Conservation (phyloP, 2,797 vertebrate species). For the Helarctos malayanus region DNA sequence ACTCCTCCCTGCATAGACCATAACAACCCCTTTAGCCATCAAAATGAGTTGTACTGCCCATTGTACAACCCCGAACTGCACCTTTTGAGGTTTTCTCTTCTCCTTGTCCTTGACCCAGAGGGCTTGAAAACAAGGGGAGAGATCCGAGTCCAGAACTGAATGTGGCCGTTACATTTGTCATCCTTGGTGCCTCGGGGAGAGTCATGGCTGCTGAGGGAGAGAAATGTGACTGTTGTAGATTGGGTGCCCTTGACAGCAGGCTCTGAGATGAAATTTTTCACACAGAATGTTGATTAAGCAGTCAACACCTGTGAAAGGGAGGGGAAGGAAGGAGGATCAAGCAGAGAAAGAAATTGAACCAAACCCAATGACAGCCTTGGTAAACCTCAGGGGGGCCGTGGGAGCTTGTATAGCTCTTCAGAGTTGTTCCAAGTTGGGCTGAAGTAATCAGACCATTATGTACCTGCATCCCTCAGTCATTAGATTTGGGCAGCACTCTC, state of each 20-base stretch:
- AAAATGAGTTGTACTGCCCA: neutral
- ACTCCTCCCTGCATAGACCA: neutral
- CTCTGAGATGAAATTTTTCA: neutral
- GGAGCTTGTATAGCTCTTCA: neutral
- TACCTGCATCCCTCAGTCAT: neutral
- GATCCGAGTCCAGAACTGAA: neutral
- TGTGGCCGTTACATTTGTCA: no score
- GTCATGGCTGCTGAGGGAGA: neutral
- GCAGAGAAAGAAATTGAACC: neutral
- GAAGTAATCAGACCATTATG: neutral
- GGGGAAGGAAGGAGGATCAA: neutral
- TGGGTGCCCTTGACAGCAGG: neutral
- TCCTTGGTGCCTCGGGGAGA: neutral
- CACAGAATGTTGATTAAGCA: neutral
- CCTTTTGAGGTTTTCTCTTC: neutral
- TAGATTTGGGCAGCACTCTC: no score
- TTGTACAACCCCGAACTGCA: neutral
- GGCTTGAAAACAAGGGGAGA: neutral
- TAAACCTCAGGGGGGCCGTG: rapidly evolving
- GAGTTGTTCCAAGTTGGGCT: neutral
- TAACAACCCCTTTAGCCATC: neutral
- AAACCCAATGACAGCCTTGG: neutral
- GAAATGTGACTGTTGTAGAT: no score
- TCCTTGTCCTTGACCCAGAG: neutral
- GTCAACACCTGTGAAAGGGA: neutral